Percentiles rank a stretch among this genome's conserved stretches.
phyloP scores from a whole-genome alignment of 2,113 vertebrate species.

The Raphicerus campestris region DNA sequence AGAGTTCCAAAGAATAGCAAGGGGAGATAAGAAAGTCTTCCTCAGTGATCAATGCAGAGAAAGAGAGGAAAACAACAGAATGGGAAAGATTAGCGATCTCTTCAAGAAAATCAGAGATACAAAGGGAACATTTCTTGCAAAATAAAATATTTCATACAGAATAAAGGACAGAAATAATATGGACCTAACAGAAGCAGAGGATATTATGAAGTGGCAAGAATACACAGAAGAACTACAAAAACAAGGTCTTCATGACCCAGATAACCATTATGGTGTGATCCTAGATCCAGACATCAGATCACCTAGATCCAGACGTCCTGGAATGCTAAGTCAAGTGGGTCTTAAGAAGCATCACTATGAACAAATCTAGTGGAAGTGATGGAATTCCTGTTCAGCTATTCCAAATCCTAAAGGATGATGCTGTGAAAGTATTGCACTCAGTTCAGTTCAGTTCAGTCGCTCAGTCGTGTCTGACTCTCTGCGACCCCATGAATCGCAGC shows the following conservation, averaged over 20 bases:
- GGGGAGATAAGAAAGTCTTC: not conserved
- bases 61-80: not conserved
- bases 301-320: not conserved
- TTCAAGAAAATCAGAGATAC: not conserved
- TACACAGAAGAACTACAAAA: not conserved
- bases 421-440: not conserved
- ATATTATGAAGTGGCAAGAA: not conserved
- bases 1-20: not conserved
- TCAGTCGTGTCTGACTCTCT: too few relatives aligned
- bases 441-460: too few relatives aligned
- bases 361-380: not conserved
- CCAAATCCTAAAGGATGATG: not conserved
- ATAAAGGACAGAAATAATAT: not conserved
- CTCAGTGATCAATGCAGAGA: not conserved
- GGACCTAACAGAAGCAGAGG: not conserved
- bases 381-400: not conserved
- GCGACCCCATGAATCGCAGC: too few relatives aligned
- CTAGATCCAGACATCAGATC: not conserved
- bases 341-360: not conserved
- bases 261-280: not conserved
- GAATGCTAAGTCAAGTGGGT: not conserved
- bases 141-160: not conserved
- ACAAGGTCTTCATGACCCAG: not conserved
- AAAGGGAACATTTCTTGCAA: not conserved
- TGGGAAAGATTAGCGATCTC: not conserved